These are phyloP conservation scores for Tetramorium alpestre DNA, from an alignment of 1,140 invertebrate genomes.

Conservation along the genomic window DNA sequence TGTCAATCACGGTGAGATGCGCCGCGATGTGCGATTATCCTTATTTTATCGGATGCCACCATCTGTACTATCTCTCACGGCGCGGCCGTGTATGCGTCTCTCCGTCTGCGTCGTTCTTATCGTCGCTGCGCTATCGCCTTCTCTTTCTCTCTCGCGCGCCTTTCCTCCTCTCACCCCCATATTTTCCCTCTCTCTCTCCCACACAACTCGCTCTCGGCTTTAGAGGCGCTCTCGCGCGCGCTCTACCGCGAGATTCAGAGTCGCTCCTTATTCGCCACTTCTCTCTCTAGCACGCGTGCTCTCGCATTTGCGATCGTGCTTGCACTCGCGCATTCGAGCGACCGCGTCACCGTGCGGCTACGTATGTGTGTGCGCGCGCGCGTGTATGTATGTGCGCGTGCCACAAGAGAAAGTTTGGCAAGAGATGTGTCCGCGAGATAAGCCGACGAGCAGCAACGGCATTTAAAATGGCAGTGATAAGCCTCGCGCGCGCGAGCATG, in stretches of 20 bases:
- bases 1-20: slow-evolving; percentile 84
- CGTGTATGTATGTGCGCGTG: slow-evolving; percentile 68
- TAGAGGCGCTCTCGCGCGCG: slow-evolving; percentile 5
- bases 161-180: not conserved
- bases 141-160: not conserved
- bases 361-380: no score
- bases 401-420: slow-evolving; percentile 85
- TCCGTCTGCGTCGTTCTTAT: slow-evolving; percentile 37
- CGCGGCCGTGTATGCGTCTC: slow-evolving; percentile 55
- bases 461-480: slow-evolving; percentile 85
- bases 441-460: slow-evolving; percentile 77
- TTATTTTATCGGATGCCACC: slow-evolving; percentile 76
- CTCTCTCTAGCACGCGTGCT: slow-evolving; percentile 16
- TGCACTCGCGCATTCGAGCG: not conserved
- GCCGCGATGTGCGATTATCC: not conserved
- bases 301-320: not conserved
- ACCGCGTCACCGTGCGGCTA: slow-evolving; percentile 38
- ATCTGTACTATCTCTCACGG: slow-evolving; percentile 70
- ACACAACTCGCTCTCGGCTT: not conserved
- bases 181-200: not conserved
- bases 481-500: slow-evolving; percentile 56
- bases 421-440: slow-evolving; percentile 85
- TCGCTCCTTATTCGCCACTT: slow-evolving; percentile 57
- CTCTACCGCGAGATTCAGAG: slow-evolving; percentile 4
- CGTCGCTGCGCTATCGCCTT: not conserved